Evolutionary conservation across 2,888 invertebrate species (phyloP).

Genomic region (Cheiracanthium punctorium): DNA sequence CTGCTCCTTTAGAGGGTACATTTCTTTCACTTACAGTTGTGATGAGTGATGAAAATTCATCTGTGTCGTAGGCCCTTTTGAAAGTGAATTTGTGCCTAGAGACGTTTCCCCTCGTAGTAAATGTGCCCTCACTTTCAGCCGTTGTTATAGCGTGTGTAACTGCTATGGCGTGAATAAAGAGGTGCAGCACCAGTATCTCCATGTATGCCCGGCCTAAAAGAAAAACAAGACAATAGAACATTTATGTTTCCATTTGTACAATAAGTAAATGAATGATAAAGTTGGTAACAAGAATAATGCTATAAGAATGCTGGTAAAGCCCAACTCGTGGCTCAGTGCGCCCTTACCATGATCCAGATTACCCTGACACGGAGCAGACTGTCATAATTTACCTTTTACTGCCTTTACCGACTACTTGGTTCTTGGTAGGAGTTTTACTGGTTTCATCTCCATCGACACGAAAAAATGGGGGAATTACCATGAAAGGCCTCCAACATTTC

Average conservation of each 20-base stretch:
- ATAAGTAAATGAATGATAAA: no score
- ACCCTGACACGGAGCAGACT: no score
- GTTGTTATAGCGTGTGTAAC: background rate
- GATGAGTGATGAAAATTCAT: slow-evolving; percentile 2
- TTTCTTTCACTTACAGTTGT: background rate
- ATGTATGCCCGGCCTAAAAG: background rate
- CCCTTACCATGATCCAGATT: no score
- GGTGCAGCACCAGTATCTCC: background rate
- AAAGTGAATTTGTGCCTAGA: background rate
- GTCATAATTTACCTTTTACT: no score
- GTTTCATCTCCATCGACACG: no score
- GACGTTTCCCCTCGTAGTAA: background rate
- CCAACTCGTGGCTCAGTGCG: no score
- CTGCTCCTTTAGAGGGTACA: background rate
- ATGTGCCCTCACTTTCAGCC: background rate
- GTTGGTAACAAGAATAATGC: no score
- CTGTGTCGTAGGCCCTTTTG: background rate
- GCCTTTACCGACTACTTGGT: no score
- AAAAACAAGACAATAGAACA: background rate
- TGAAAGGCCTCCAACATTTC: no score
- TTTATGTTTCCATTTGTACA: background rate
- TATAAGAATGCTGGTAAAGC: no score
- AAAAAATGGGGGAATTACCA: no score
- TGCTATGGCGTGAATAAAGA: background rate
- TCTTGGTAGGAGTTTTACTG: no score